These are phyloP conservation scores for Pyrgus malvae DNA, from an alignment of 2,888 invertebrate genomes.

Conservation along the genomic window DNA sequence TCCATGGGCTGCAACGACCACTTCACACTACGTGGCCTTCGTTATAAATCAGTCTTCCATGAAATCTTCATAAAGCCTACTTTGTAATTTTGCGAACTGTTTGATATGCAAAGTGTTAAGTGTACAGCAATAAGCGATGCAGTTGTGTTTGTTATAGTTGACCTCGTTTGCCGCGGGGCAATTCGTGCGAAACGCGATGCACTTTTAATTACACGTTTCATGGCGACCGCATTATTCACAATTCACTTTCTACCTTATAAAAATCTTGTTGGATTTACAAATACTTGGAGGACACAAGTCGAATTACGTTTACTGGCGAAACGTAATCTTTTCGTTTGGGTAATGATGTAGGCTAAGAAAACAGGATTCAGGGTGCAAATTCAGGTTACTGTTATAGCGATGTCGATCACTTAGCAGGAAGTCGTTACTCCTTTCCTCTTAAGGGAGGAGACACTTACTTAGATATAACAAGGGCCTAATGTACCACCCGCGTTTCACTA, in stretches of 20 bases:
- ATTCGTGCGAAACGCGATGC: slow-evolving; percentile 59
- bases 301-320: not conserved
- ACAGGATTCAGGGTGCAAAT: no score
- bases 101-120: not conserved
- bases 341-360: no score
- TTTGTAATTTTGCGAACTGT: not conserved
- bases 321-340: no score
- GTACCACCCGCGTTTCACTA: no score
- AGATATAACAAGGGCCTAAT: no score
- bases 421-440: no score
- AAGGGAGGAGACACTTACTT: no score
- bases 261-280: not conserved
- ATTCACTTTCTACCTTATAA: slow-evolving; percentile 21
- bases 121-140: slow-evolving; percentile 14
- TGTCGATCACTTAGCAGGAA: no score
- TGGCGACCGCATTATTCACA: slow-evolving; percentile 33
- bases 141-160: slow-evolving; percentile 44
- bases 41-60: no score
- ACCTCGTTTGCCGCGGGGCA: slow-evolving; percentile 56
- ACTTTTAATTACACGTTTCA: slow-evolving; percentile 56
- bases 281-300: not conserved
- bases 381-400: no score
- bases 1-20: no score
- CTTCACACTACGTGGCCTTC: no score
- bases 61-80: not conserved